phyloP scores from a whole-genome alignment of 2,888 invertebrate species.

The Galerucella calmariensis region DNA sequence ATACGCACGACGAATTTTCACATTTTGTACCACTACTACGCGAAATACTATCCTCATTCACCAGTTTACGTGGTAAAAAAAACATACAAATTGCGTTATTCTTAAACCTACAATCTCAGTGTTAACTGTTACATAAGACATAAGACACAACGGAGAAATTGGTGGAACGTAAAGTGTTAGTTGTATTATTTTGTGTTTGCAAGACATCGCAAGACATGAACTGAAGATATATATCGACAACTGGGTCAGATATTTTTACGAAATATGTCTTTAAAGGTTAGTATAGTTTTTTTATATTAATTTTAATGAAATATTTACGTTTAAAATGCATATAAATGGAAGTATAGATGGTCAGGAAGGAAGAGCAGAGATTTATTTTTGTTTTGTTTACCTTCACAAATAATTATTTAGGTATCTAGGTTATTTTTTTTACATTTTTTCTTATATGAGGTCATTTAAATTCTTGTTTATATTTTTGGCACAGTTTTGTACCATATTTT shows the following conservation, averaged over 20 bases:
- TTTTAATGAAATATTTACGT: neutral
- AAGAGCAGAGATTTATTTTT: too few relatives aligned
- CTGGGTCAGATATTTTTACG: constrained; percentile 32
- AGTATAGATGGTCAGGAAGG: neutral
- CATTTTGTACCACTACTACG: constrained; percentile 38
- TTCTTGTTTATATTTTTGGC: too few relatives aligned
- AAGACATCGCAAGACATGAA: constrained; percentile 22
- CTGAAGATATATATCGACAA: constrained; percentile 14
- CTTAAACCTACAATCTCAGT: constrained; percentile 27
- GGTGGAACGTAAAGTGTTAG: constrained; percentile 18
- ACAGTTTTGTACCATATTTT: too few relatives aligned
- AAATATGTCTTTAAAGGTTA: constrained; percentile 40
- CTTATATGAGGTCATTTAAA: too few relatives aligned
- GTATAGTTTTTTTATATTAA: constrained; percentile 3
- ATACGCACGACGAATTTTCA: constrained; percentile 39
- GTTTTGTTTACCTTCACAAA: too few relatives aligned
- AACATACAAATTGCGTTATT: constrained; percentile 35
- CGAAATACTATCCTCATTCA: constrained; percentile 40
- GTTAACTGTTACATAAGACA: constrained; percentile 41
- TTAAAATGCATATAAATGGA: neutral
- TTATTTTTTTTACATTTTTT: too few relatives aligned
- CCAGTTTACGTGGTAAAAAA: constrained; percentile 22
- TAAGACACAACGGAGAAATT: constrained; percentile 37
- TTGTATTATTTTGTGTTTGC: constrained; percentile 12
- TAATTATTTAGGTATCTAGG: too few relatives aligned